phyloP scores from a whole-genome alignment of 2,888 invertebrate genomes.

The Tenthredo mesomela region DNA sequence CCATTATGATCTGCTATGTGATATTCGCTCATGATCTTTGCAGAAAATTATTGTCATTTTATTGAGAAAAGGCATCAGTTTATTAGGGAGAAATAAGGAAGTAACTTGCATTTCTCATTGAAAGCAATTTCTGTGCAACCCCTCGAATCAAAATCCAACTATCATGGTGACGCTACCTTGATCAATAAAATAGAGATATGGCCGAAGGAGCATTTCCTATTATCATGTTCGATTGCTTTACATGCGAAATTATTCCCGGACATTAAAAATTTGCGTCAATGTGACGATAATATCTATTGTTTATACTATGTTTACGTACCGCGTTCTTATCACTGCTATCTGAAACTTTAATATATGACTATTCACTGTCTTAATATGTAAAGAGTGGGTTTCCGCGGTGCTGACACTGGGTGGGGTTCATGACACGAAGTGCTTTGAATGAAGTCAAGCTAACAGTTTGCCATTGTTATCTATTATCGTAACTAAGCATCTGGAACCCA shows the following conservation, averaged over 20 bases:
- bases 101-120: background rate
- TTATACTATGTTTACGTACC: conserved; percentile 2
- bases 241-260: background rate
- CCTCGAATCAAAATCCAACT: background rate
- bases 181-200: background rate
- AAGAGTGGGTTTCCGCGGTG: background rate
- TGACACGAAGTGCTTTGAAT: background rate
- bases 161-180: background rate
- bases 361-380: conserved; percentile 7
- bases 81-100: background rate
- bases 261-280: conserved; percentile 15
- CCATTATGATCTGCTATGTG: background rate
- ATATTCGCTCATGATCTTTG: no score
- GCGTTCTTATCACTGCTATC: conserved; percentile 19
- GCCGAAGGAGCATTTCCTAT: background rate
- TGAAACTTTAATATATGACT: conserved; percentile 23
- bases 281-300: conserved; percentile 5
- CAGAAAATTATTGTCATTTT: background rate
- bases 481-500: background rate
- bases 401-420: conserved; percentile 12
- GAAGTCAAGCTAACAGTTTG: background rate
- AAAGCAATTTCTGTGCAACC: background rate
- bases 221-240: background rate
- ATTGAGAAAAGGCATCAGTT: background rate
- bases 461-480: background rate